Base-by-base conservation (phyloP, 2,888 invertebrate species). In the Stenolophus ochropezus region DNA sequence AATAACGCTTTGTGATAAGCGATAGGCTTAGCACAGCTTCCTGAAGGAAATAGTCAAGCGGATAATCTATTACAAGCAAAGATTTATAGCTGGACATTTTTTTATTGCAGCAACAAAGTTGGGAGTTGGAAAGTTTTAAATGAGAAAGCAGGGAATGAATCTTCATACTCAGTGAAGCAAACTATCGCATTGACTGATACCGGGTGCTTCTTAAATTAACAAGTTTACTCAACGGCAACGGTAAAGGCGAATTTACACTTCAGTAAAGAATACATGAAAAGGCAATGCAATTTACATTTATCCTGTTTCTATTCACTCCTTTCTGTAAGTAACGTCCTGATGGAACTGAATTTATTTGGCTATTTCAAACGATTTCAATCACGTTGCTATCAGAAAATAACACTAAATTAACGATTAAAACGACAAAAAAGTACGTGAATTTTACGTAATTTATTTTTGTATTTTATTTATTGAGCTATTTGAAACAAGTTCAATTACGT, bases 121-220 rank as follows among this genome's bases (percentile, higher is more conserved):
- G 16, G 16, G 33, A 69, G 14, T 33, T 33, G 5, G 16, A 33
- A 69, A 69, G 33, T 69, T 69, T 69, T 33, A 69, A 69, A 69
- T 69, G 65, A 69, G 65, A 69, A 69, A 69, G 33, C 65, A 18
- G 23, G 18, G 42, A 33, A 69, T 69, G 33, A 23, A 27, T 61
- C 61, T 61, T 27, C 27, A 61, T 61, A 61, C 61, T 61, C 61
- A 61, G 23, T 61, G 21, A 61, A 61, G 61, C 61, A 61, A 61
- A 61, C 61, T 61, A 61, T 61, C 61, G 61, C 61, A 61, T 61
- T 61, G 27, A 61, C 56, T 14, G 61, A 61, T 61, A 27, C 27
- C 61, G 27, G 20, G 21, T 25, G 25, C 61, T 61, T 61, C 27
- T 61, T 61, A 61, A 61, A 61, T 61, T 61, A 27, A 61, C 61